A percentile compares a stretch with the other conserved stretches of the same genome.
phyloP scores from a whole-genome alignment of 2,888 invertebrate genomes.

The Carabus problematicus region DNA sequence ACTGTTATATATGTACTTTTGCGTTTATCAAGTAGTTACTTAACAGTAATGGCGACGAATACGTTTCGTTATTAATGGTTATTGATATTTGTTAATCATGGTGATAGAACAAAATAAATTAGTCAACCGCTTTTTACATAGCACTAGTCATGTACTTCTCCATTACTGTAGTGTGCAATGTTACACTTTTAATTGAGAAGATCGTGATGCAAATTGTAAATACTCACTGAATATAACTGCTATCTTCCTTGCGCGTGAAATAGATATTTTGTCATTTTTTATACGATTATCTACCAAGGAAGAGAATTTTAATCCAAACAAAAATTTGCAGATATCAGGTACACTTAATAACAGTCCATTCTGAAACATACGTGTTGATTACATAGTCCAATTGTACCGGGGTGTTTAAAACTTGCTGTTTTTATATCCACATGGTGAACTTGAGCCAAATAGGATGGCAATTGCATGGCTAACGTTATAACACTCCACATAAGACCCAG shows the following conservation, averaged over 20 bases:
- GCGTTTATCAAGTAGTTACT: no score
- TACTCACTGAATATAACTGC: constrained; percentile 45
- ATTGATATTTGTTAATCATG: no score
- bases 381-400: not conserved
- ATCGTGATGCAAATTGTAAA: no score
- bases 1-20: no score
- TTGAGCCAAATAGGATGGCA: constrained; percentile 45
- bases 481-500: constrained; percentile 47
- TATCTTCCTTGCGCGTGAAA: constrained; percentile 46
- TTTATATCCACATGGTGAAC: constrained; percentile 46
- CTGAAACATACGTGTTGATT: constrained; percentile 37
- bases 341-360: constrained; percentile 47
- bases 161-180: no score
- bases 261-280: constrained; percentile 41
- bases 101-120: no score
- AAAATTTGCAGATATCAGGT: constrained; percentile 46
- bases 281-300: constrained; percentile 45
- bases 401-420: constrained; percentile 46
- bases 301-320: constrained; percentile 46
- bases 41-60: no score
- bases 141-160: no score
- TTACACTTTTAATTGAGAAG: no score
- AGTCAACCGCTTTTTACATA: no score
- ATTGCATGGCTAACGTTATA: constrained; percentile 47
- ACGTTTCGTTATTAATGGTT: no score